Percentiles rank a stretch among this genome's conserved stretches.
These are phyloP conservation scores for Rhabdophis nuchalis DNA, from an alignment of 2,797 vertebrate genomes.

Conservation along the genomic window DNA sequence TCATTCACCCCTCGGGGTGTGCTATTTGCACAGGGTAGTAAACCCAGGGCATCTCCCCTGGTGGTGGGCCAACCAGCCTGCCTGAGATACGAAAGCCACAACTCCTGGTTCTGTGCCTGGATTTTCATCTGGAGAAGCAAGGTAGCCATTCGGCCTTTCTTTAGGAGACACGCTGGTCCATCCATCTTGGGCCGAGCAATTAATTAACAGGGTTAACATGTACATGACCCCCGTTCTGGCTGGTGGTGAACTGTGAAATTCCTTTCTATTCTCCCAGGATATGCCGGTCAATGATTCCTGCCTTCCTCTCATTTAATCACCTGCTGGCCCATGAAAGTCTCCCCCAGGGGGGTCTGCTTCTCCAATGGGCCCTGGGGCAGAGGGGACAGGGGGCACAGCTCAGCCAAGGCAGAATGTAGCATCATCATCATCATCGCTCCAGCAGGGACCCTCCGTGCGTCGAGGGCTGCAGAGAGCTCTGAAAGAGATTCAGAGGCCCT, in stretches of 20 bases:
- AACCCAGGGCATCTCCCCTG: no score
- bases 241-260: background rate
- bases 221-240: background rate
- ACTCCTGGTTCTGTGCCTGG: background rate
- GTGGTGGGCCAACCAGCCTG: no score
- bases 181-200: background rate
- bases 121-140: background rate
- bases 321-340: background rate
- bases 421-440: background rate
- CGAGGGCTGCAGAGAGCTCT: background rate
- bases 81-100: no score
- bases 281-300: background rate
- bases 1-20: background rate
- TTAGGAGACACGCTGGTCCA: background rate
- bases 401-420: background rate
- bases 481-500: background rate
- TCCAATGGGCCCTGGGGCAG: background rate
- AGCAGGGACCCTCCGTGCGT: background rate
- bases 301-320: background rate
- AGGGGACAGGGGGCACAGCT: no score
- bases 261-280: background rate
- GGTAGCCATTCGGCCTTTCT: background rate
- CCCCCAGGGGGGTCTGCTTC: background rate
- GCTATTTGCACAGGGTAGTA: no score
- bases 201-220: constrained; percentile 27